These are phyloP conservation scores for Dolichoris vasculosae DNA, from an alignment of 1,140 invertebrate genomes.

Conservation along the genomic window DNA sequence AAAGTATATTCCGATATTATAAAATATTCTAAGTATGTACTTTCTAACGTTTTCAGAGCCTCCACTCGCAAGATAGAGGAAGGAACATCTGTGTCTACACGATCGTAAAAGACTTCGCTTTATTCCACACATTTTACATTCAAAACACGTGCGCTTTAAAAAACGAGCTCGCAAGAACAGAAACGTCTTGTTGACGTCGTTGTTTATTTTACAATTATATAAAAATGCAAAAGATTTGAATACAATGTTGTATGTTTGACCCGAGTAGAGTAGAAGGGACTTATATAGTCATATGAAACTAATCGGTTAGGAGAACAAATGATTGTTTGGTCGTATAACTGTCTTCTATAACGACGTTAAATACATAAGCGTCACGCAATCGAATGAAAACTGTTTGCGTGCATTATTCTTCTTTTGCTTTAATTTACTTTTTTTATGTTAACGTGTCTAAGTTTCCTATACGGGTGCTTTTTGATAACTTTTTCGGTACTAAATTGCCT, in stretches of 20 bases:
- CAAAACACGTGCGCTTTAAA: slow-evolving; percentile 56
- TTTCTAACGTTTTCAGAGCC: not conserved
- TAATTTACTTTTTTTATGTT: too few species aligned
- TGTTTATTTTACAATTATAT: slow-evolving; percentile 47
- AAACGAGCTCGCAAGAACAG: slow-evolving; percentile 6
- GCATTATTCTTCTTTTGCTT: too few species aligned
- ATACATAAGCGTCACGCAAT: not conserved
- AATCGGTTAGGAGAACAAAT: not conserved
- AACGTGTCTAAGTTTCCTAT: too few species aligned
- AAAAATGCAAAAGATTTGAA: not conserved
- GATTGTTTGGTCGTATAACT: not conserved
- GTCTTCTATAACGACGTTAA: not conserved
- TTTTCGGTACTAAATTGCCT: too few species aligned
- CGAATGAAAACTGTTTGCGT: not conserved
- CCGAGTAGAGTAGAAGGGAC: not conserved
- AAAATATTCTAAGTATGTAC: not conserved
- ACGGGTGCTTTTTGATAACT: too few species aligned
- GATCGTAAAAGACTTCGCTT: not conserved
- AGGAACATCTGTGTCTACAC: not conserved
- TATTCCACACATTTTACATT: slow-evolving; percentile 9
- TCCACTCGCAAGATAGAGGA: too few species aligned
- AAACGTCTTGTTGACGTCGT: slow-evolving; percentile 57
- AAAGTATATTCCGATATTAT: not conserved
- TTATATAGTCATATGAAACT: not conserved
- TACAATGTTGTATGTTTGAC: not conserved